Percentiles rank a stretch among this genome's conserved stretches.
These are phyloP conservation scores for Hypsibius dujardini DNA, from an alignment of 1,140 invertebrate species.

Conservation along the genomic window DNA sequence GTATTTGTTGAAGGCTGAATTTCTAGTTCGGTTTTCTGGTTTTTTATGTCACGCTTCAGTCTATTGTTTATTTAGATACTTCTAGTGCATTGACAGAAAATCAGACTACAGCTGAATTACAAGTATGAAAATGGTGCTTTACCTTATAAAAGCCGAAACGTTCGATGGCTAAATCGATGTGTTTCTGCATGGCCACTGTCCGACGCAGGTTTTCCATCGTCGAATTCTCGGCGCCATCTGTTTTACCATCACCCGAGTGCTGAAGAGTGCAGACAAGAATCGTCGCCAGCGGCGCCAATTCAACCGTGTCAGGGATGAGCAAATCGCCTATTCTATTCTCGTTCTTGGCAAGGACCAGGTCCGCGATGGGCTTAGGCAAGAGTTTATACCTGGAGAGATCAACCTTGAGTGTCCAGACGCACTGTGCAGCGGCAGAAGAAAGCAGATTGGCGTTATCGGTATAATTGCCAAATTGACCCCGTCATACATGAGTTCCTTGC, in stretches of 20 bases:
- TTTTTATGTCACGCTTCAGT: too few species aligned
- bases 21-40: too few species aligned
- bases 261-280: not conserved
- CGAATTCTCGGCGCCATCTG: not conserved
- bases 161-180: not conserved
- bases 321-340: not conserved
- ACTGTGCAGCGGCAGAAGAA: too few species aligned
- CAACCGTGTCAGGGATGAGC: not conserved
- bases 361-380: not conserved
- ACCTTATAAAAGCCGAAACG: constrained; percentile 1
- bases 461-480: too few species aligned
- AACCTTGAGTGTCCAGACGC: too few species aligned
- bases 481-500: constrained; percentile 83
- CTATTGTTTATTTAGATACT: not conserved
- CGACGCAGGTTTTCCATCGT: not conserved
- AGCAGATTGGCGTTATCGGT: too few species aligned
- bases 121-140: too few species aligned
- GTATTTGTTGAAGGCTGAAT: too few species aligned
- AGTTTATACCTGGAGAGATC: too few species aligned
- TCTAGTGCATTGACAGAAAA: not conserved
- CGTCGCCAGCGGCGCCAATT: not conserved
- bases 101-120: too few species aligned
- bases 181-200: not conserved
- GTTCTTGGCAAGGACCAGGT: not conserved
- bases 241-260: not conserved